Evolutionary conservation across 2,797 vertebrate species (phyloP).

Genomic region (Psittacula derbiana): DNA sequence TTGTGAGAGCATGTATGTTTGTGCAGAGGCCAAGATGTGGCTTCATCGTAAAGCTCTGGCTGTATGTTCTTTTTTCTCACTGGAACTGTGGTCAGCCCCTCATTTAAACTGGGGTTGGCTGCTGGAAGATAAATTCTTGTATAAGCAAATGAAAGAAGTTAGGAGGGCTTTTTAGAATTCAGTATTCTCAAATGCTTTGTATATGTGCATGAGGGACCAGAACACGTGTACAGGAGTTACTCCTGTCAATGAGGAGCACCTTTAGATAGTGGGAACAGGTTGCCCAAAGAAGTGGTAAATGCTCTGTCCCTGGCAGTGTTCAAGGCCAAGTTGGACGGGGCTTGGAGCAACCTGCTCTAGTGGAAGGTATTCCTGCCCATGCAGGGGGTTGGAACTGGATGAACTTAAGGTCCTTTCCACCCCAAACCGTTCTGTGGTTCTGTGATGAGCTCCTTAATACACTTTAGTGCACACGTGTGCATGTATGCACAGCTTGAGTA

Average conservation of each 20-base stretch:
- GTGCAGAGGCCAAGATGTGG: background rate
- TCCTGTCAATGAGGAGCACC: background rate
- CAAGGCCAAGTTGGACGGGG: background rate
- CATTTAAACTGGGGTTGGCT: background rate
- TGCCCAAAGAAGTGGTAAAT: background rate
- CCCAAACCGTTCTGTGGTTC: background rate
- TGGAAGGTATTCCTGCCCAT: background rate
- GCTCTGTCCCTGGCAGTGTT: background rate
- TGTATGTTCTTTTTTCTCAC: background rate
- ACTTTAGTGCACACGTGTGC: background rate
- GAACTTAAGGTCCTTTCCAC: background rate
- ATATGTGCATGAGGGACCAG: background rate
- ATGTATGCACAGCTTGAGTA: background rate
- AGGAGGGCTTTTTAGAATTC: background rate
- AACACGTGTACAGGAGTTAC: background rate
- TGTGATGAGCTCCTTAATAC: background rate
- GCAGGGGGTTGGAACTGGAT: background rate
- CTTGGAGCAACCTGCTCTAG: background rate
- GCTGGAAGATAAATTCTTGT: background rate
- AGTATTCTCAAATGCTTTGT: background rate
- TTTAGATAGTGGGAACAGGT: background rate
- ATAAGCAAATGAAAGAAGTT: background rate
- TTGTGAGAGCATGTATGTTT: slow-evolving; percentile 97
- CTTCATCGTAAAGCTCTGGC: background rate
- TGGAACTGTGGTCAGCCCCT: background rate